These are phyloP conservation scores for Panorpa germanica DNA, from an alignment of 2,888 invertebrate genomes.

Conservation along the genomic window DNA sequence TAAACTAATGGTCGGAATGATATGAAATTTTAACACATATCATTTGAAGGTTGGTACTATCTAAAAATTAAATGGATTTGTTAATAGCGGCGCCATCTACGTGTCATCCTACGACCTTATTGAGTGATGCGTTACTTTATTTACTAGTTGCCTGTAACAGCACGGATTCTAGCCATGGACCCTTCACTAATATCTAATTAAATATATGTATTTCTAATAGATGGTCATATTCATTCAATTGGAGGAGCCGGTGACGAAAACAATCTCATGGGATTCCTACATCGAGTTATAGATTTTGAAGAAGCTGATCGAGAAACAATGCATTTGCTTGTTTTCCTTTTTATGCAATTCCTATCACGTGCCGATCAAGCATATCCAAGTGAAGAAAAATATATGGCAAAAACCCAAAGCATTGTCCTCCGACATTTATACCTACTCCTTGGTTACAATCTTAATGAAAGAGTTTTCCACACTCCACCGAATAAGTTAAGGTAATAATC, in stretches of 20 bases:
- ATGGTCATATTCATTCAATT: conserved; percentile 69
- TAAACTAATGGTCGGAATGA: too few relatives aligned
- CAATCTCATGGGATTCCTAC: conserved; percentile 57
- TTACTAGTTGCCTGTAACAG: too few relatives aligned
- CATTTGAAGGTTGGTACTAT: too few relatives aligned
- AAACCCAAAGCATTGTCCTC: conserved; percentile 71
- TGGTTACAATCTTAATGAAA: conserved; percentile 84
- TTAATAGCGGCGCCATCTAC: too few relatives aligned
- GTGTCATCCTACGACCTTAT: too few relatives aligned
- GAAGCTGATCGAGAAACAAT: conserved; percentile 92
- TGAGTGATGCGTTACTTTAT: too few relatives aligned
- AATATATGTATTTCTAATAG: conserved; percentile 23
- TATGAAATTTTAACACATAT: too few relatives aligned
- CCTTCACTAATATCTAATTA: conserved; percentile 1
- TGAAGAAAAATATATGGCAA: conserved; percentile 65
- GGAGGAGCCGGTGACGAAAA: conserved; percentile 68
- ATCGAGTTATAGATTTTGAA: conserved; percentile 80
- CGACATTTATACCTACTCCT: conserved; percentile 81
- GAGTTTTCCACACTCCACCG: conserved; percentile 80
- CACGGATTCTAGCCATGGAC: neutral
- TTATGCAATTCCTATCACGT: conserved; percentile 89
- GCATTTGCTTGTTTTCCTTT: conserved; percentile 80
- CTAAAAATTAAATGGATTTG: too few relatives aligned
- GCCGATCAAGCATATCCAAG: conserved; percentile 66
- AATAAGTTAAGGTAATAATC: conserved; percentile 49